Evolutionary conservation across 2,113 vertebrate genomes (phyloP), one percentile per base, ranked within the genome.

Genomic region (Muntiacus reevesi): DNA sequence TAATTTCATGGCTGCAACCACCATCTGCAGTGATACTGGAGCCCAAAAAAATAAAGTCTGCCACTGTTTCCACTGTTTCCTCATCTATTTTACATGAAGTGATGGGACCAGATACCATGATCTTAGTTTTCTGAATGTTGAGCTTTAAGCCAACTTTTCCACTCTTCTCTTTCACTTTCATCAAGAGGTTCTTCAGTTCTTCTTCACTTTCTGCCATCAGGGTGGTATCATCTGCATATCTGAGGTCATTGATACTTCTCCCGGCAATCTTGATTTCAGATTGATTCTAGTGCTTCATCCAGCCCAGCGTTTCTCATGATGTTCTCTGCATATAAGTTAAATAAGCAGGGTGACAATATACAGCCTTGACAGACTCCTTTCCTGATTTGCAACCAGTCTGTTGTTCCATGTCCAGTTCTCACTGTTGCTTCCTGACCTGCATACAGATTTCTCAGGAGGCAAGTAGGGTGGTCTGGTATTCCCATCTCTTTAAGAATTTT

Each of bases 291-390:
- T 67, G 62, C 7, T 67, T 67, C 16, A 5, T 67, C 4, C 62
- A 67, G 33, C 0, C 0, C 33, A n/a, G 3, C 4, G 8, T n/a
- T 67, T n/a, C 33, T 19, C 62, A n/a, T 67, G 62, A 19, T 67
- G 0, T n/a, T 5, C 33, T 67, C 33, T 67, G 7, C 7, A n/a
- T n/a, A 19, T 5, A 67, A 67, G 16, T 67, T 67, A 67, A n/a
- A 67, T 19, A 67, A 19, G 33, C 33, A 67, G 62, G 7, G 62
- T 2, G 62, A 67, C 33, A n/a, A n/a, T 67, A 19, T n/a, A 67
- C 33, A 67, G 64, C 16, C 16, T 67, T 36, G 33, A 67, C 4
- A 33, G 19, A 67, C 64, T 67, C 64, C 33, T 67, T 64, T 64
- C 4, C 62, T 4, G 23, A 64, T 64, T 64, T n/a, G 62, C 7